phyloP scores from a whole-genome alignment of 2,888 invertebrate genomes.

The Hedychridium roseum region DNA sequence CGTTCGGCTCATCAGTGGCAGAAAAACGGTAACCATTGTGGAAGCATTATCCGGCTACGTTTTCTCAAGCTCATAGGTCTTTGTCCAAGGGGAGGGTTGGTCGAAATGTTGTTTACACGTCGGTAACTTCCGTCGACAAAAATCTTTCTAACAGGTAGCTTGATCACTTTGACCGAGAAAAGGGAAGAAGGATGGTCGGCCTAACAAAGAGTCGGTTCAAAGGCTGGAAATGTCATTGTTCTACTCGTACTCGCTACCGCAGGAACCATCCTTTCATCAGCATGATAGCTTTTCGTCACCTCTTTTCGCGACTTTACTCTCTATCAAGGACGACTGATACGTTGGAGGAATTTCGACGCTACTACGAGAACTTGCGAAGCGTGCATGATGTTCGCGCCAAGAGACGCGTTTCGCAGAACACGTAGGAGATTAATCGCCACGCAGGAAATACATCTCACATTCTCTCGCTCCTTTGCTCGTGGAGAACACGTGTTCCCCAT shows the following conservation, averaged over 20 bases:
- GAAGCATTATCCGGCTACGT: no score
- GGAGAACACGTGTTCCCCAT: conserved; percentile 44
- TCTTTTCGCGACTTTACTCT: background rate
- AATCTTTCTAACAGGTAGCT: background rate
- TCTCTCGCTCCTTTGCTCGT: no score
- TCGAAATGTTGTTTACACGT: background rate
- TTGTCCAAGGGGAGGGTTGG: no score
- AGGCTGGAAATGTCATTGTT: conserved; percentile 5
- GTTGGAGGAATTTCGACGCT: conserved; percentile 5
- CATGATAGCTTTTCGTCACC: conserved; percentile 8
- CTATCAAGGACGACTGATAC: background rate
- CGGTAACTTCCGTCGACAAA: background rate
- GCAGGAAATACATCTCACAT: no score
- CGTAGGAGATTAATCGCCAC: no score
- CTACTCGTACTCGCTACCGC: conserved; percentile 19
- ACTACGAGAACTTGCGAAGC: no score
- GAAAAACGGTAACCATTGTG: no score
- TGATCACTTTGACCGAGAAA: background rate
- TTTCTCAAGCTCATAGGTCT: no score
- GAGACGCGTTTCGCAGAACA: no score
- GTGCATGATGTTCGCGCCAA: no score
- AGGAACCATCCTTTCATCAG: conserved; percentile 18
- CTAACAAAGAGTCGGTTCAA: conserved; percentile 1
- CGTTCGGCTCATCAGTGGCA: no score
- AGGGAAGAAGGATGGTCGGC: background rate